A percentile compares a stretch with the other conserved stretches of the same genome.
phyloP scores from a whole-genome alignment of 2,113 vertebrate genomes.

The Beaufortia kweichowensis region DNA sequence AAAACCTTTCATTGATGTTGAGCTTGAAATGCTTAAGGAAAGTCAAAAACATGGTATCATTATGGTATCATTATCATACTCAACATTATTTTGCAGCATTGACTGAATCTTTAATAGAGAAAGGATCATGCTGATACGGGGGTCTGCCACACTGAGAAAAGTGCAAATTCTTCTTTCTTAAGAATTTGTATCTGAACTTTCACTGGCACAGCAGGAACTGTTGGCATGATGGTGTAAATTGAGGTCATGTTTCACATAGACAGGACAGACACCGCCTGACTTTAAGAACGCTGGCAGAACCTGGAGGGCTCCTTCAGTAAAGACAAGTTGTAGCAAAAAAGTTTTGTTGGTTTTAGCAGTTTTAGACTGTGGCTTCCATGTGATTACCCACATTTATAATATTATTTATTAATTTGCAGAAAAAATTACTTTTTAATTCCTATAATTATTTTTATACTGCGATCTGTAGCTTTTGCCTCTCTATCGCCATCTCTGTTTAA shows the following conservation, averaged over 20 bases:
- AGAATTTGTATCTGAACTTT: slow-evolving; percentile 20
- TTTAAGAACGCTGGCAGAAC: slow-evolving; percentile 15
- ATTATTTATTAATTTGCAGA: neutral
- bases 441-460: too few relatives aligned
- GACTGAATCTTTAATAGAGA: slow-evolving; percentile 20
- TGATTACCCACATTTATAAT: neutral
- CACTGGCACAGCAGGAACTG: slow-evolving; percentile 24
- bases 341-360: slow-evolving; percentile 17
- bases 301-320: neutral
- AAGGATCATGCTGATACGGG: slow-evolving; percentile 37
- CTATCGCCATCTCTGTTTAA: too few relatives aligned
- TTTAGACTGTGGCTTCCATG: neutral
- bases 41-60: slow-evolving; percentile 15
- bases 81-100: neutral
- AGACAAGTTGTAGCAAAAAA: neutral
- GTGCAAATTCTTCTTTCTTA: slow-evolving; percentile 38
- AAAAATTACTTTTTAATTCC: too few relatives aligned
- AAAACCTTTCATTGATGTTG: neutral
- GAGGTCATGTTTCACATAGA: slow-evolving; percentile 45
- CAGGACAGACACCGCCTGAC: slow-evolving; percentile 29
- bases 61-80: too few relatives aligned
- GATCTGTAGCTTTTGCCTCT: too few relatives aligned
- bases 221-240: slow-evolving; percentile 46
- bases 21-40: slow-evolving; percentile 14
- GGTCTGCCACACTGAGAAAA: slow-evolving; percentile 12